Evolutionary conservation across 2,113 vertebrate genomes (phyloP), one percentile per base, ranked within the genome.

Genomic region (Aviceda subcristata): DNA sequence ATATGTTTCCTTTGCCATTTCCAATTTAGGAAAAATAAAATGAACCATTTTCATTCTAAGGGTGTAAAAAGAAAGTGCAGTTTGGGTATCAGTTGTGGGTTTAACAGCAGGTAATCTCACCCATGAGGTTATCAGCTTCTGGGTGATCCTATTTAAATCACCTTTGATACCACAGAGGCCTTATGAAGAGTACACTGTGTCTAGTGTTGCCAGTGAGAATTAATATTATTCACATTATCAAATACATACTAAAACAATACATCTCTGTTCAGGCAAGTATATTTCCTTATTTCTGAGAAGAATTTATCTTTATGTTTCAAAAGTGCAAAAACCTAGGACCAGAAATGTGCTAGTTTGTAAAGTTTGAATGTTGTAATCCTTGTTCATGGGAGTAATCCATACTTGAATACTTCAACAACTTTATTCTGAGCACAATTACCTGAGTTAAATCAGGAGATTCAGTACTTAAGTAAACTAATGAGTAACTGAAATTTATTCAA

Each of bases 61-160:
- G 13, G 6, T 36, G 56, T 88, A 78, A 75, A 88, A 82, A 73
- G n/a, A 84, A 95, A 97, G 27, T 76, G 45, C 32, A 71, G 48
- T 82, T 92, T 93, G 34, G 60, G 38, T 88, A 96, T 87, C 34
- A 73, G 11, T 83, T 97, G 64, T 74, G 85, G 62, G 56, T 91
- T 96, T 92, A 94, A 69, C 69, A 92, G 82, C 34, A 88, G n/a
- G 78, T 80, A 53, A 94, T 92, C 84, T 96, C 89, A 88, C 59
- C 55, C 80, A 63, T 62, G 64, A 94, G 83, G 24, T 87, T 96
- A 92, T 87, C 50, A 68, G 67, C 56, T 95, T 72, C 36, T 59
- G 51, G 45, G 62, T 59, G 74, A 95, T 91, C 46, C 68, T 80
- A 34, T 93, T 94, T 96, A 95, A 96, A 92, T 88, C 51, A 84